These are phyloP conservation scores for Galeruca laticollis DNA, from an alignment of 2,888 invertebrate species.

Conservation along the genomic window DNA sequence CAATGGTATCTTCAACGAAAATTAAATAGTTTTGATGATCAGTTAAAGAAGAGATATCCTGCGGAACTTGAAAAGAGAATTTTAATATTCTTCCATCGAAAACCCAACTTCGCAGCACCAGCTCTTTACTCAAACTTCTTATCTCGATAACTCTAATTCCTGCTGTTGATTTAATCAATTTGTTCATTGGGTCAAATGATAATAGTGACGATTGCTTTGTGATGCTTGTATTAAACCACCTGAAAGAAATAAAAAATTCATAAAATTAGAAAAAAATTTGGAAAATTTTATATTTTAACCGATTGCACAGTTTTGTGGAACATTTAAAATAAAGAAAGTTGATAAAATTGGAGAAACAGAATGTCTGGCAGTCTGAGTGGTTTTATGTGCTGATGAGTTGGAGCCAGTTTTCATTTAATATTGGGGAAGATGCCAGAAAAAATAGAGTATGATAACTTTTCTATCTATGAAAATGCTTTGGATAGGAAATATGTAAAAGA, in stretches of 20 bases:
- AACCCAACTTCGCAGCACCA: slow-evolving; percentile 75
- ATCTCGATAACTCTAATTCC: slow-evolving; percentile 78
- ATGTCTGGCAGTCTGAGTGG: too few species aligned
- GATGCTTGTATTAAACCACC: slow-evolving; percentile 67
- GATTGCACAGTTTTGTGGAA: too few species aligned
- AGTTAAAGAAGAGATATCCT: slow-evolving; percentile 68
- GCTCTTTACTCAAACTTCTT: slow-evolving; percentile 72
- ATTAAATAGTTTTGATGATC: slow-evolving; percentile 65
- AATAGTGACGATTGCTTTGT: slow-evolving; percentile 51
- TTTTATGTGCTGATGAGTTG: too few species aligned
- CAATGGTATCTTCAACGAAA: slow-evolving; percentile 77
- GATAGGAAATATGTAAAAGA: too few species aligned
- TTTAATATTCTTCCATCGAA: slow-evolving; percentile 72
- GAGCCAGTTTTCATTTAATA: too few species aligned
- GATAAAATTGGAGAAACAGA: too few species aligned
- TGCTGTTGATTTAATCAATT: slow-evolving; percentile 72
- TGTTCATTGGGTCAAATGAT: slow-evolving; percentile 56
- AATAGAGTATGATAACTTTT: too few species aligned
- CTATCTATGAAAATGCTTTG: too few species aligned
- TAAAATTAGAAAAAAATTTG: background rate
- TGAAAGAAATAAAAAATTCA: slow-evolving; percentile 56
- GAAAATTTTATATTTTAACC: too few species aligned
- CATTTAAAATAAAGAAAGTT: too few species aligned
- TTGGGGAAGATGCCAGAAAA: too few species aligned
- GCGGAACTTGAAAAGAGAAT: slow-evolving; percentile 71